Percentiles rank a stretch among this genome's conserved stretches.
These are phyloP conservation scores for Morone chrysops DNA, from an alignment of 2,113 vertebrate species.

Conservation along the genomic window DNA sequence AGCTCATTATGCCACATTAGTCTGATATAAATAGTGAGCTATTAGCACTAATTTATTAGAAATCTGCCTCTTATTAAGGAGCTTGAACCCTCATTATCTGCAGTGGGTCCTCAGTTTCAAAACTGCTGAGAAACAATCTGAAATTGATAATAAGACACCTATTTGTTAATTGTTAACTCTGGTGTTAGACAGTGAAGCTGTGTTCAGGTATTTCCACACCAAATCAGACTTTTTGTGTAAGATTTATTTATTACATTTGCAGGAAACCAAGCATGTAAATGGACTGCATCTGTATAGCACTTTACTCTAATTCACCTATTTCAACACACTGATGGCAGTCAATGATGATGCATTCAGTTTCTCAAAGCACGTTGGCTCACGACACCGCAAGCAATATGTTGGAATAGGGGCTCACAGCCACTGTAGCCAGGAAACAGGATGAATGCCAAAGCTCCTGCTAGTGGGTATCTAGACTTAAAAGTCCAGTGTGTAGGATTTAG, in stretches of 20 bases:
- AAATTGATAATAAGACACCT: conserved; percentile 18
- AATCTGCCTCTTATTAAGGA: conserved; percentile 55
- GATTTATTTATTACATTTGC: neutral
- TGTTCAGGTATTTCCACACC: neutral
- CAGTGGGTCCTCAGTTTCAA: neutral
- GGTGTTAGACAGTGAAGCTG: neutral
- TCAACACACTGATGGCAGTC: too few relatives aligned
- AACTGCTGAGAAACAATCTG: conserved; percentile 25
- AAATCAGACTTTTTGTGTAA: neutral
- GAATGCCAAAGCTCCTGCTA: too few relatives aligned
- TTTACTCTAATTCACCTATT: too few relatives aligned
- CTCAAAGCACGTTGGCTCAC: too few relatives aligned
- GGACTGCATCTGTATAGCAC: too few relatives aligned
- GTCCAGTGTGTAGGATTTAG: too few relatives aligned
- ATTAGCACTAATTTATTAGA: conserved; percentile 61
- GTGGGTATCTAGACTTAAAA: too few relatives aligned
- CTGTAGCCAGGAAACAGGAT: too few relatives aligned
- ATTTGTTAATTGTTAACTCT: neutral
- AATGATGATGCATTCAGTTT: too few relatives aligned
- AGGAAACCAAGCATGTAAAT: neutral
- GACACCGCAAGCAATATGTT: too few relatives aligned
- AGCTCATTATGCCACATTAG: conserved; percentile 64
- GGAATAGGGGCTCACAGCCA: too few relatives aligned
- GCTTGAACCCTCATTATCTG: conserved; percentile 24
- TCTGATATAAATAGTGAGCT: conserved; percentile 70